These are phyloP conservation scores for Archaeoteleia sp. DNA, from an alignment of 2,888 invertebrate genomes.

Conservation along the genomic window DNA sequence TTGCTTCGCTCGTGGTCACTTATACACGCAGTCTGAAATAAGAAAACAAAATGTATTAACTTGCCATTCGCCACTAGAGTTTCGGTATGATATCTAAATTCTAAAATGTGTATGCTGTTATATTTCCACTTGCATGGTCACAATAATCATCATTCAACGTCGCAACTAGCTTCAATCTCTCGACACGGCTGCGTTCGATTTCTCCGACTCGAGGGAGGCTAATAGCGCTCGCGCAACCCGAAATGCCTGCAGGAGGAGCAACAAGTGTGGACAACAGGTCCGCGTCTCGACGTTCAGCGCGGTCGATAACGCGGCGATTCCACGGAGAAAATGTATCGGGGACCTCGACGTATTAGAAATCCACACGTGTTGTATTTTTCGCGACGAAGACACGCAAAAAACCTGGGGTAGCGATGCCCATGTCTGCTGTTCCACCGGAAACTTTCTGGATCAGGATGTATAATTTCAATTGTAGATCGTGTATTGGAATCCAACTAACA, in stretches of 20 bases:
- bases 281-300: conserved; percentile 59
- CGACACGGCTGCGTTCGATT: conserved; percentile 21
- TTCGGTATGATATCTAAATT: too few species aligned
- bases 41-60: not conserved
- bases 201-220: conserved; percentile 29
- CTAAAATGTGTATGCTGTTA: too few species aligned
- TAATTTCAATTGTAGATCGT: too few species aligned
- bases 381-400: too few species aligned
- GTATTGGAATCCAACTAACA: too few species aligned
- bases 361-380: conserved; percentile 29
- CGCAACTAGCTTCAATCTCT: conserved; percentile 13
- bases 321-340: conserved; percentile 40
- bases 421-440: too few species aligned
- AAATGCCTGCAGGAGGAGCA: conserved; percentile 66
- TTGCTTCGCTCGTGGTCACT: conserved; percentile 6
- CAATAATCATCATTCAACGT: not conserved
- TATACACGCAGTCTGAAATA: conserved; percentile 20
- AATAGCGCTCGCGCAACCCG: conserved; percentile 44
- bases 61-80: not conserved
- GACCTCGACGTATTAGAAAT: conserved; percentile 37
- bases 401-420: too few species aligned
- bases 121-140: too few species aligned
- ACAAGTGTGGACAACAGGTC: conserved; percentile 75
- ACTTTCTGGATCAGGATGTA: too few species aligned
- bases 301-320: conserved; percentile 56